Percentiles rank a stretch among this genome's conserved stretches.
phyloP scores from a whole-genome alignment of 1,140 invertebrate species.

The Anastrepha ludens region DNA sequence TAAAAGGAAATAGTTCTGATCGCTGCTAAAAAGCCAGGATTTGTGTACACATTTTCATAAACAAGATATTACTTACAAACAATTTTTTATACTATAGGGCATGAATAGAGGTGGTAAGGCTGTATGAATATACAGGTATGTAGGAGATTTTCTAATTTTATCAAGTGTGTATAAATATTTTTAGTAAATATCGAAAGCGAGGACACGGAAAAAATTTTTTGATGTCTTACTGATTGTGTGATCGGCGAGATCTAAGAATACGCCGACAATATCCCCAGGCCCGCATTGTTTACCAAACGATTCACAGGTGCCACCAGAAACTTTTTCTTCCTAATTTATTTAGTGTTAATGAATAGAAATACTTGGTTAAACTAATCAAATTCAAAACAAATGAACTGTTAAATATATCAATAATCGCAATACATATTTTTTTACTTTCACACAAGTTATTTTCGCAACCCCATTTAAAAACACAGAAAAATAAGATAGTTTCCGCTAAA shows the following conservation, averaged over 20 bases:
- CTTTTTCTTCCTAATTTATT: slow-evolving; percentile 90
- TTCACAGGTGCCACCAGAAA: slow-evolving; percentile 89
- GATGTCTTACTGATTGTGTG: slow-evolving; percentile 93
- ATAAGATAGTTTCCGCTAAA: neutral
- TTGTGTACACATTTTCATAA: neutral
- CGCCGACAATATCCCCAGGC: slow-evolving; percentile 94
- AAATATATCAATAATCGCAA: slow-evolving; percentile 6
- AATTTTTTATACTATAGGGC: neutral
- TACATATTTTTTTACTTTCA: neutral
- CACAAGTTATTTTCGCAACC: neutral
- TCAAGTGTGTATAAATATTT: slow-evolving; percentile 49
- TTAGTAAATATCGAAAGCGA: slow-evolving; percentile 73
- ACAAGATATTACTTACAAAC: neutral
- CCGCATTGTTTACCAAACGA: slow-evolving; percentile 97
- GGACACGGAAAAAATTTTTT: slow-evolving; percentile 59
- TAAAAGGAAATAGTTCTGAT: neutral
- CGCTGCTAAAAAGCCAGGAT: neutral
- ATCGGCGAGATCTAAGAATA: slow-evolving; percentile 97
- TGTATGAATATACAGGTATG: slow-evolving; percentile 4
- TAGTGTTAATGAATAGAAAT: slow-evolving; percentile 29
- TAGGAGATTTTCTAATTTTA: neutral
- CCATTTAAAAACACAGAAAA: neutral
- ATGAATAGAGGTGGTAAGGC: neutral
- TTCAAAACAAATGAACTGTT: too few relatives aligned
- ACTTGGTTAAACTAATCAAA: slow-evolving; percentile 15